phyloP scores from a whole-genome alignment of 2,888 invertebrate species.

The Agrotis clavis region DNA sequence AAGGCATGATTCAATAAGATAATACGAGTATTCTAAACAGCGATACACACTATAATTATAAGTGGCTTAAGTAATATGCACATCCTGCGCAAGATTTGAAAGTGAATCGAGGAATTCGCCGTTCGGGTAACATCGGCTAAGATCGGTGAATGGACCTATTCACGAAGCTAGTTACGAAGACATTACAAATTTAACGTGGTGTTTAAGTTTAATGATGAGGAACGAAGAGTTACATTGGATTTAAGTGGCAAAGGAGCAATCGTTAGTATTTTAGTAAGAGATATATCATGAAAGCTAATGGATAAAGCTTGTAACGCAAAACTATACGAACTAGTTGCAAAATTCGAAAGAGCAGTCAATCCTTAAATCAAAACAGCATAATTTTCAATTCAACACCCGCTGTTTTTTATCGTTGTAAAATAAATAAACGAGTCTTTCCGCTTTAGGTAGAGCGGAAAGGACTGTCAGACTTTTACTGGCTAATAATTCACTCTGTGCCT shows the following conservation, averaged over 20 bases:
- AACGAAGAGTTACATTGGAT: not conserved
- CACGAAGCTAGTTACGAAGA: not conserved
- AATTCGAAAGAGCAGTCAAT: not conserved
- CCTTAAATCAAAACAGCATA: not conserved
- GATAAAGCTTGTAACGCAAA: not conserved
- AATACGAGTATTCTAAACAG: slow-evolving; percentile 14
- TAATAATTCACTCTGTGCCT: no score
- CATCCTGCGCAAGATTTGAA: slow-evolving; percentile 13
- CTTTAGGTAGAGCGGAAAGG: no score
- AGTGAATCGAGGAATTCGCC: slow-evolving; percentile 9
- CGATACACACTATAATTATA: not conserved
- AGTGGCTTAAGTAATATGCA: slow-evolving; percentile 24
- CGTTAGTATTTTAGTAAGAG: not conserved
- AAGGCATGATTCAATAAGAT: slow-evolving; percentile 22
- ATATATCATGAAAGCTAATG: not conserved
- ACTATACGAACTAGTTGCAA: not conserved
- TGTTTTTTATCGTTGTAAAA: no score
- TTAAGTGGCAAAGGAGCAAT: not conserved
- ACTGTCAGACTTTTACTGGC: no score
- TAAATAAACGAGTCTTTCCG: no score
- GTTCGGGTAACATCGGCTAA: slow-evolving; percentile 2
- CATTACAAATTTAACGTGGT: not conserved
- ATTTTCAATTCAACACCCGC: no score
- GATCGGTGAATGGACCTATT: not conserved
- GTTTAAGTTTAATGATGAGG: not conserved